These are phyloP conservation scores for Pocillopora damicornis DNA, from an alignment of 64 coral and sea anemone species.

Conservation along the genomic window DNA sequence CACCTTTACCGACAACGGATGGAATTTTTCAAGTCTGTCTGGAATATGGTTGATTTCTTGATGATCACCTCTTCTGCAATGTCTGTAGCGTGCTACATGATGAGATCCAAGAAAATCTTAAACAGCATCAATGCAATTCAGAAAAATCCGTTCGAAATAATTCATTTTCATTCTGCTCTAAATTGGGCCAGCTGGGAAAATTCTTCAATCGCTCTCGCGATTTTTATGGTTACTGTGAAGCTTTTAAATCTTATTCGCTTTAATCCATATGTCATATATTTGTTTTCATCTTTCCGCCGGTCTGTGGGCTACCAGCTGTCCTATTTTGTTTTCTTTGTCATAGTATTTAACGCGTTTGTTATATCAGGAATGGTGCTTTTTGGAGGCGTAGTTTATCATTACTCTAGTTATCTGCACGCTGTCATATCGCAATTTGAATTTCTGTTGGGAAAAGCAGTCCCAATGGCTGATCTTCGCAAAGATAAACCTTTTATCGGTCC, in stretches of 20 bases:
- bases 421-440: neutral
- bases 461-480: neutral
- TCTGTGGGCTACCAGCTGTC: neutral
- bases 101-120: constrained; percentile 5
- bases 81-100: neutral
- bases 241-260: constrained; percentile 5
- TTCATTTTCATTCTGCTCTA: neutral
- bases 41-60: constrained; percentile 12
- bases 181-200: neutral
- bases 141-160: neutral
- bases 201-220: neutral
- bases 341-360: neutral
- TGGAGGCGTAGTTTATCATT: neutral
- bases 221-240: constrained; percentile 10
- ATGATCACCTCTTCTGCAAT: neutral
- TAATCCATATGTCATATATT: neutral
- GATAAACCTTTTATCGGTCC: neutral
- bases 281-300: neutral
- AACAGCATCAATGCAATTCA: neutral
- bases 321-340: neutral
- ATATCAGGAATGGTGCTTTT: neutral
- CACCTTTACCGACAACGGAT: neutral
- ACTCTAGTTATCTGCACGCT: neutral
- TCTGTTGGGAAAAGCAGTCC: neutral
- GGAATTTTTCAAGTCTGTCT: neutral